Base-by-base conservation (phyloP, 2,888 invertebrate genomes). In the Isotomurus palustris region DNA sequence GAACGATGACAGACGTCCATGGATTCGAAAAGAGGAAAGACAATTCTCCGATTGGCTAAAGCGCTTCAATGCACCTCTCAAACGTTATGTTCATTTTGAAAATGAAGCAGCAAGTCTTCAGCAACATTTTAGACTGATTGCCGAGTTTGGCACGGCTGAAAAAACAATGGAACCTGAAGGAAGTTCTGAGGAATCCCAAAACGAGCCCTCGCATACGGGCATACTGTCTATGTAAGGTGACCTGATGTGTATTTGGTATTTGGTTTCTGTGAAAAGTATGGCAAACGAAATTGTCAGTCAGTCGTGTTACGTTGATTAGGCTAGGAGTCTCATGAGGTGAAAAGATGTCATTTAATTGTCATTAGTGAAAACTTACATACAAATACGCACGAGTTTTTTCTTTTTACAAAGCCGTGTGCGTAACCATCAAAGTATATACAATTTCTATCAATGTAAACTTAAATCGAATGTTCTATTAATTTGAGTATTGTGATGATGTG, bases 11-110 rank as follows among this genome's bases (percentile, higher is more conserved):
- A 79, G 83, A 27, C 79, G 91, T 54, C 87, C 87, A 8, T 91
- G 91, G 89, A 88, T 93, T 73, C 83, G 85, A 14, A 82, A 84
- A 65, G 91, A 93, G 76, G 89, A 92, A 75, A 83, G 82, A 70
- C 77, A 80, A 0, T 93, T 93, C 77, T 83, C 84, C 1, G 80
- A 83, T 25, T 78, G 82, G 67, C 78, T 92, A 47, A 78, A 78
- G 68, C 80, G 81, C 68, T 75, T 87, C 2, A 86, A 85, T 43
- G 85, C 85, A 2, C 81, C 83, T 63, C 81, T 90, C 49, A 74
- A 78, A 12, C 78, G 84, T 38, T 79, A 77, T 56, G 74, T 85
- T 56, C 86, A 87, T 74, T 87, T 85, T 73, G 79, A 77, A 63
- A 76, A 78, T 58, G 76, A 80, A 62, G 72, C 72, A 25, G 72